Evolutionary conservation across 2,797 vertebrate genomes (phyloP).

Genomic region (Clarias fuscus): DNA sequence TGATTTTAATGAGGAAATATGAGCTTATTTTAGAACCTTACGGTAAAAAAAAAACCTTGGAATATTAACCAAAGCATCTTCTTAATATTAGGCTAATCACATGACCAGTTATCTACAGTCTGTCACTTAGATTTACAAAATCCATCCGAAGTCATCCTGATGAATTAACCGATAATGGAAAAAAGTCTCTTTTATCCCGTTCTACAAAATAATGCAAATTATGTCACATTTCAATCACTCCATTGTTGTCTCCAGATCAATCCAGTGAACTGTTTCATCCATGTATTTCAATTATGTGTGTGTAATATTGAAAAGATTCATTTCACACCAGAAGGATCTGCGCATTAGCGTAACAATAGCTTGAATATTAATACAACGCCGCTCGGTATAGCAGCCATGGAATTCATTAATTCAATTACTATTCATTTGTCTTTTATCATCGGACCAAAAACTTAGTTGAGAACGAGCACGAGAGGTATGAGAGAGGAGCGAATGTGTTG

Average conservation of each 20-base stretch:
- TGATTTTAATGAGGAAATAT: constrained; percentile 67
- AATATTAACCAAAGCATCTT: background rate
- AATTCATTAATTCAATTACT: constrained; percentile 31
- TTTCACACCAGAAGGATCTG: constrained; percentile 27
- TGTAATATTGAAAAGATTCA: constrained; percentile 20
- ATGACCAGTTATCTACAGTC: background rate
- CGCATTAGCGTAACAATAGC: constrained; percentile 27
- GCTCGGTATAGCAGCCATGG: background rate
- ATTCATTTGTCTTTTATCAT: constrained; percentile 15
- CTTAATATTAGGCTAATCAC: background rate
- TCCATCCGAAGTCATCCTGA: background rate
- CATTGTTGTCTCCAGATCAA: background rate
- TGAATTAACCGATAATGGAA: background rate
- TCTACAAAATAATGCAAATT: background rate
- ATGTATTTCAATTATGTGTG: background rate
- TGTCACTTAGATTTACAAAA: background rate
- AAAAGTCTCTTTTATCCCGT: background rate
- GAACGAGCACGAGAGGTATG: constrained; percentile 55
- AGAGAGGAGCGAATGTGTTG: constrained; percentile 50
- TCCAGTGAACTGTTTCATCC: constrained; percentile 1
- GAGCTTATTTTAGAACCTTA: constrained; percentile 6
- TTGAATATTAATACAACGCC: constrained; percentile 12
- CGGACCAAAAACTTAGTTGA: background rate
- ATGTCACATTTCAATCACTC: constrained; percentile 4
- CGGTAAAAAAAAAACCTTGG: background rate